These are phyloP conservation scores for Palloptera scutellata DNA, from an alignment of 2,888 invertebrate genomes.

Conservation along the genomic window DNA sequence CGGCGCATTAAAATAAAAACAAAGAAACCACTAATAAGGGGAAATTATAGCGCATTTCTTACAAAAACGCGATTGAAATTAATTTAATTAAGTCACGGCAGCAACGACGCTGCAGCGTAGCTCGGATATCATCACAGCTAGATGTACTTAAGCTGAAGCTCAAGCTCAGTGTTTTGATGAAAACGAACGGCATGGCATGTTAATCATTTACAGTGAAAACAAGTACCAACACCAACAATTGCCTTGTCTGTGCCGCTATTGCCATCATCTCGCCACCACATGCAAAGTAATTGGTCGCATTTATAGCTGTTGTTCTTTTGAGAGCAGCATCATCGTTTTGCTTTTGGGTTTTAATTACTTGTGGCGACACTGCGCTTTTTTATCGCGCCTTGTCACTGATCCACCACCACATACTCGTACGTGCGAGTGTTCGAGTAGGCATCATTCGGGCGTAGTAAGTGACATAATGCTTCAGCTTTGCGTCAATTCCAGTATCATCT, in stretches of 20 bases:
- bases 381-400: constrained; percentile 33
- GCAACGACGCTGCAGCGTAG: background rate
- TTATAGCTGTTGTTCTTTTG: constrained; percentile 9
- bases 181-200: background rate
- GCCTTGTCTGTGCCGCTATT: background rate
- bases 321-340: background rate
- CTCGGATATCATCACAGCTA: background rate
- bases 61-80: constrained; percentile 6
- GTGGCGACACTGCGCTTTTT: constrained; percentile 25
- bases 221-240: background rate
- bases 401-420: constrained; percentile 25
- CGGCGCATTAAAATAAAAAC: background rate
- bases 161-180: background rate
- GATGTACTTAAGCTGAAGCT: too few species aligned
- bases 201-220: background rate
- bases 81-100: constrained; percentile 6
- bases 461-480: too few species aligned
- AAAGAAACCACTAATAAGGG: background rate
- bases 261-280: constrained; percentile 32
- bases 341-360: constrained; percentile 25
- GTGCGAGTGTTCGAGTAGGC: too few species aligned
- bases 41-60: too few species aligned
- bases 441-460: too few species aligned
- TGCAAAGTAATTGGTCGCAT: constrained; percentile 48
- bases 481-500: too few species aligned